Percentiles rank a stretch among this genome's conserved stretches.
Conservation (phyloP, 2,797 vertebrate species). For the Acipenser oxyrinchus region DNA sequence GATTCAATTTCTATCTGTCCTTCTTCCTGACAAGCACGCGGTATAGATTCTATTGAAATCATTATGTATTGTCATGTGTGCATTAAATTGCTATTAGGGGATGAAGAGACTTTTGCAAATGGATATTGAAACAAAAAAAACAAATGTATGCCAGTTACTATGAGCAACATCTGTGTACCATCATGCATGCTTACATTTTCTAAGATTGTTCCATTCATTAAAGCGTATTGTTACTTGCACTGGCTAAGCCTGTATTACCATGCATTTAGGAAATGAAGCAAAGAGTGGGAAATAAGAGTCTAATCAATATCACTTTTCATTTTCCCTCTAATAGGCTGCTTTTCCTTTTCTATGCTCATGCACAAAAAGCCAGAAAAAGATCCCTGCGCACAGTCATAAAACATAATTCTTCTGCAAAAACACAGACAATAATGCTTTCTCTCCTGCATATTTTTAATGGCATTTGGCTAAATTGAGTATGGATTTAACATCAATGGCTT, state of each 20-base stretch:
- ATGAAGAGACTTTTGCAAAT: constrained; percentile 69
- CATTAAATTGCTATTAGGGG: constrained; percentile 70
- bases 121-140: constrained; percentile 52
- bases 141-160: constrained; percentile 61
- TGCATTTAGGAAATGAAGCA: constrained; percentile 66
- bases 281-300: constrained; percentile 68
- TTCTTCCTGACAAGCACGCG: constrained; percentile 58
- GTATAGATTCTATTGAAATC: constrained; percentile 66
- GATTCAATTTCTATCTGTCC: constrained; percentile 60
- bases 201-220: constrained; percentile 75
- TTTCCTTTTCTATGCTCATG: constrained; percentile 64
- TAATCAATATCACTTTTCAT: constrained; percentile 82
- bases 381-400: constrained; percentile 79
- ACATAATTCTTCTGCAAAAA: constrained; percentile 93
- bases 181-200: constrained; percentile 64
- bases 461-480: constrained; percentile 83
- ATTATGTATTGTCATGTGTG: constrained; percentile 73
- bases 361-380: constrained; percentile 73
- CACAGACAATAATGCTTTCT: constrained; percentile 92
- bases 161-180: constrained; percentile 70
- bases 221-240: constrained; percentile 63
- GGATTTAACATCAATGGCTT: constrained; percentile 87
- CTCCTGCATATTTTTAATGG: constrained; percentile 92
- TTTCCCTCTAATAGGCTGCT: constrained; percentile 68
- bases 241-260: constrained; percentile 68